Evolutionary conservation across 2,797 vertebrate species (phyloP), one percentile per base, ranked within the genome.

Genomic region (Chrosomus eos): DNA sequence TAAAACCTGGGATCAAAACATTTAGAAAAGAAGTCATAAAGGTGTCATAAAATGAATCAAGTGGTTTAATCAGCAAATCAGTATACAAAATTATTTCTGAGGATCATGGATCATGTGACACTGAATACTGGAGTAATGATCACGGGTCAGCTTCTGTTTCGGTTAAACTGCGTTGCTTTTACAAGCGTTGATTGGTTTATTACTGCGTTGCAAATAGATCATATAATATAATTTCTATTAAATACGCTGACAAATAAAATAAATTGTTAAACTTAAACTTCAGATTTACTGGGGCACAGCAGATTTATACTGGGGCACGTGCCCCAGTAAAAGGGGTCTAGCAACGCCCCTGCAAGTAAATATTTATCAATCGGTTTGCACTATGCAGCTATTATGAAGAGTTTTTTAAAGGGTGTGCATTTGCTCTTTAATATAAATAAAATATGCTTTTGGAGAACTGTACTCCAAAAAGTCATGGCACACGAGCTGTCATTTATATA

Each of bases 401-500:
- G 11, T 3, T 58, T 38, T 38, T 55, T 75, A 55, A 23, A 13
- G 31, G 21, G 7, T 38, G 74, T 58, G 73, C 3, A 31, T 23
- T 31, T 16, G 28, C 11, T 31, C 36, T 26, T 45, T 19, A n/a
- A n/a, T n/a, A 11, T 43, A 72, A n/a, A 81, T 58, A 43, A 38
- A 48, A 51, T 19, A 13, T 73, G 26, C 45, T 58, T 45, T 72
- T 21, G 2, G 19, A 33, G 6, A 21, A 8, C 36, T 70, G 6
- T 14, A 21, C 21, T 58, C 51, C 51, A 36, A 38, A 36, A 55
- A 26, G 33, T 60, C 23, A 77, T 26, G 55, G 14, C 53, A 77
- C 36, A 28, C 26, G 36, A 82, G 68, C 70, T 64, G 28, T 73
- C 21, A 58, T 48, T 48, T 72, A 72, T 64, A 36, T 9, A 67